These are phyloP conservation scores for Ceriagrion tenellum DNA, from an alignment of 2,888 invertebrate species.

Conservation along the genomic window DNA sequence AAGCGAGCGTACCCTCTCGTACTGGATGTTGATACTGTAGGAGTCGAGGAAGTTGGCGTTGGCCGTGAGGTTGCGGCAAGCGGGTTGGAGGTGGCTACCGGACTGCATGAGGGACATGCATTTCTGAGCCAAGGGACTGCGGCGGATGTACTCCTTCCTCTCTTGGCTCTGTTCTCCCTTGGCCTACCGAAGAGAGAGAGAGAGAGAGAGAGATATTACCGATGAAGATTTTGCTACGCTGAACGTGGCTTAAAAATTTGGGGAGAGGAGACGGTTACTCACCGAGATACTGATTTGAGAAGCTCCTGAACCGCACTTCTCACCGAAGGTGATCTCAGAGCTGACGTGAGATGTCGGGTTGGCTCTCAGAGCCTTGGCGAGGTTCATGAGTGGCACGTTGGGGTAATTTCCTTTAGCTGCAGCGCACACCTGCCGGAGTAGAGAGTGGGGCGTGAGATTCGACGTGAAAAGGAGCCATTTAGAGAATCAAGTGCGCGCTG, in stretches of 20 bases:
- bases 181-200: neutral
- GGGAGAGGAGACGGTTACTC: neutral
- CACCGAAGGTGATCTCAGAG: conserved; percentile 79
- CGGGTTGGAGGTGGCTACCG: conserved; percentile 81
- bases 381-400: conserved; percentile 80
- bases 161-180: conserved; percentile 77
- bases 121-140: conserved; percentile 78
- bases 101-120: conserved; percentile 80
- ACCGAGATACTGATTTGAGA: conserved; percentile 47
- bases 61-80: conserved; percentile 81
- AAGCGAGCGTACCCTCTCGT: conserved; percentile 76
- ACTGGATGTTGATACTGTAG: conserved; percentile 78
- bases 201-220: too few relatives aligned
- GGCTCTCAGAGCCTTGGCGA: conserved; percentile 80
- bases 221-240: too few relatives aligned
- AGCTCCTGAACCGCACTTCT: conserved; percentile 76
- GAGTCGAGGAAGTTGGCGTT: conserved; percentile 81
- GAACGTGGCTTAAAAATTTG: neutral
- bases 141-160: conserved; percentile 79
- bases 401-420: conserved; percentile 79
- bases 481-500: too few relatives aligned
- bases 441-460: neutral
- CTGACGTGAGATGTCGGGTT: conserved; percentile 79
- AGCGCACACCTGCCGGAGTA: conserved; percentile 77
- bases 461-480: neutral